Percentiles rank a stretch among this genome's conserved stretches.
phyloP scores from a whole-genome alignment of 2,113 vertebrate genomes.

The Oceanites oceanicus region DNA sequence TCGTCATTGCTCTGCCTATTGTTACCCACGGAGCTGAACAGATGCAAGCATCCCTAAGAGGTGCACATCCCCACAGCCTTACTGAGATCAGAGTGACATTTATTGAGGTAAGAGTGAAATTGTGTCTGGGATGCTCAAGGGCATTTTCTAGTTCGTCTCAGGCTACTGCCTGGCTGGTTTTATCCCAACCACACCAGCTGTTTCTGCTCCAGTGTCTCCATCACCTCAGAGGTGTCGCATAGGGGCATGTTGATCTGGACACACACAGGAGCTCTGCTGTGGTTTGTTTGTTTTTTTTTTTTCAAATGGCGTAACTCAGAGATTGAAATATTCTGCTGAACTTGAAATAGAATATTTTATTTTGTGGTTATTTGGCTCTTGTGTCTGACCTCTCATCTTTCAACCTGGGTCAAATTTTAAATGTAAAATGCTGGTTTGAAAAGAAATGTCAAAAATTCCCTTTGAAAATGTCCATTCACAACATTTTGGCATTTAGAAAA shows the following conservation, averaged over 20 bases:
- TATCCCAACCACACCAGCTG: accelerated
- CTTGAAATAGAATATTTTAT: not conserved
- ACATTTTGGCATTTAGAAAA: slow-evolving; percentile 25
- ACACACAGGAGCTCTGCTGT: not conserved
- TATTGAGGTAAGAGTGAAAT: not conserved
- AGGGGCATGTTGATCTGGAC: not conserved
- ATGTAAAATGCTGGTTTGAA: not conserved
- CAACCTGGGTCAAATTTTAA: slow-evolving; percentile 4
- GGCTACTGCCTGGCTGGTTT: not conserved
- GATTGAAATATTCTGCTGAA: not conserved
- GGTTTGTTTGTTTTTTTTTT: not conserved
- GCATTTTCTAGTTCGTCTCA: not conserved
- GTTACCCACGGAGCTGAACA: not conserved
- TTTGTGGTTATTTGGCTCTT: not conserved
- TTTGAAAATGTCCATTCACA: slow-evolving; percentile 19
- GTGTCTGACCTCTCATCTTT: slow-evolving; percentile 7
- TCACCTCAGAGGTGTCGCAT: not conserved
- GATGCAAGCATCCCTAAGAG: not conserved
- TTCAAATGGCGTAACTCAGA: not conserved
- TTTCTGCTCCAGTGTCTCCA: not conserved
- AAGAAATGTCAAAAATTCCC: slow-evolving; percentile 37
- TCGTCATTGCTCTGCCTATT: not conserved
- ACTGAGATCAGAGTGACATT: not conserved
- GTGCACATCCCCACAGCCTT: not conserved
- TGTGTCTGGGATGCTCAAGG: not conserved